A percentile compares a stretch with the other conserved stretches of the same genome.
Evolutionary conservation across 2,113 vertebrate species (phyloP).

Genomic region (Hyperopisus bebe): DNA sequence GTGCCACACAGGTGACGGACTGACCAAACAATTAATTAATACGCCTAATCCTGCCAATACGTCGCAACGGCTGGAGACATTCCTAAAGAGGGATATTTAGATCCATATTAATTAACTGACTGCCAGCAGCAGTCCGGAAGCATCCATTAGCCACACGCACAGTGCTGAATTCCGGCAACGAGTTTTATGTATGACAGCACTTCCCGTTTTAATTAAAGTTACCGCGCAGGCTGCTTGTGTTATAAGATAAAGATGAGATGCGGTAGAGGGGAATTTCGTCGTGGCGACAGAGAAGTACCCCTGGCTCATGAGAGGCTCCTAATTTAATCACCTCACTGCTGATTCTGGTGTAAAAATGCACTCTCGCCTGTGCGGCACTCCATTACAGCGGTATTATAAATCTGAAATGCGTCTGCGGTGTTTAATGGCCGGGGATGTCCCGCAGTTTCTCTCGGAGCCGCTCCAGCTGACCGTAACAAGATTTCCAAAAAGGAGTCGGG

Average conservation of each 20-base stretch:
- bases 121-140: not conserved
- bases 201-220: not conserved
- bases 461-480: not conserved
- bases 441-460: not conserved
- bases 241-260: not conserved
- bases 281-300: not conserved
- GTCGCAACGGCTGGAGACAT: not conserved
- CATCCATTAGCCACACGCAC: not conserved
- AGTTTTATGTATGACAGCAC: not conserved
- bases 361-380: not conserved
- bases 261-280: not conserved
- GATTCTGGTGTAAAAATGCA: not conserved
- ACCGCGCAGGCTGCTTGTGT: not conserved
- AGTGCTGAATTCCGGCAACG: not conserved
- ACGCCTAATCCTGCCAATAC: not conserved
- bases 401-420: not conserved
- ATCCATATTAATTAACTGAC: not conserved
- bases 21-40: not conserved
- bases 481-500: not conserved
- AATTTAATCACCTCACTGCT: not conserved
- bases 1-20: not conserved
- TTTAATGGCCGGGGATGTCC: not conserved
- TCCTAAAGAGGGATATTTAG: not conserved
- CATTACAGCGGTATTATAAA: not conserved
- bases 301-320: not conserved